phyloP scores from a whole-genome alignment of 2,888 invertebrate species.

The Pachydiplax longipennis region DNA sequence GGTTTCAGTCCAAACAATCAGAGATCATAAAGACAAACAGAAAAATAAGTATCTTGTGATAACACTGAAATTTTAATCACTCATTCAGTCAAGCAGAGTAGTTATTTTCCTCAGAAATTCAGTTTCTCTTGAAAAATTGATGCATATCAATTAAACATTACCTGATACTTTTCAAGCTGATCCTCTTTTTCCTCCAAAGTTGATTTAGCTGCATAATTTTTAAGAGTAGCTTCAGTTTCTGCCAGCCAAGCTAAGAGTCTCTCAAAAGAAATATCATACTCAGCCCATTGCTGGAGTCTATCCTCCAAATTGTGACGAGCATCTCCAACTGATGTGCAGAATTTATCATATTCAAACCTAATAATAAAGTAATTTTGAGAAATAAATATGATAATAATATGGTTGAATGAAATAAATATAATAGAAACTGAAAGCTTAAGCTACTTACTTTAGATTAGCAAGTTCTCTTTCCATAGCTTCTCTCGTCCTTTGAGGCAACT shows the following conservation, averaged over 20 bases:
- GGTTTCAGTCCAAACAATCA: neutral
- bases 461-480: slow-evolving; percentile 86
- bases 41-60: neutral
- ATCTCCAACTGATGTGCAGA: slow-evolving; percentile 77
- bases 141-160: slow-evolving; percentile 57
- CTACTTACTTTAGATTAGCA: slow-evolving; percentile 69
- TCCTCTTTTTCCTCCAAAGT: slow-evolving; percentile 90
- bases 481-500: slow-evolving; percentile 81
- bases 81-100: neutral
- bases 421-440: slow-evolving; percentile 4
- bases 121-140: neutral
- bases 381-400: neutral
- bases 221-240: slow-evolving; percentile 84
- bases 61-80: neutral
- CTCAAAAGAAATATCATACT: slow-evolving; percentile 87
- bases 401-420: neutral
- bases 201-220: slow-evolving; percentile 83
- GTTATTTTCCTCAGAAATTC: slow-evolving; percentile 43
- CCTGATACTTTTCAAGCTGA: slow-evolving; percentile 90
- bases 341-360: slow-evolving; percentile 84
- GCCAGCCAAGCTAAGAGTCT: slow-evolving; percentile 82
- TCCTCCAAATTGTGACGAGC: slow-evolving; percentile 82
- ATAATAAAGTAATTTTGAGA: slow-evolving; percentile 22
- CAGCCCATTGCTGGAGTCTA: slow-evolving; percentile 87
- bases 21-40: neutral